Conservation (phyloP, 2,888 invertebrate species). For the Resseliella maxima region DNA sequence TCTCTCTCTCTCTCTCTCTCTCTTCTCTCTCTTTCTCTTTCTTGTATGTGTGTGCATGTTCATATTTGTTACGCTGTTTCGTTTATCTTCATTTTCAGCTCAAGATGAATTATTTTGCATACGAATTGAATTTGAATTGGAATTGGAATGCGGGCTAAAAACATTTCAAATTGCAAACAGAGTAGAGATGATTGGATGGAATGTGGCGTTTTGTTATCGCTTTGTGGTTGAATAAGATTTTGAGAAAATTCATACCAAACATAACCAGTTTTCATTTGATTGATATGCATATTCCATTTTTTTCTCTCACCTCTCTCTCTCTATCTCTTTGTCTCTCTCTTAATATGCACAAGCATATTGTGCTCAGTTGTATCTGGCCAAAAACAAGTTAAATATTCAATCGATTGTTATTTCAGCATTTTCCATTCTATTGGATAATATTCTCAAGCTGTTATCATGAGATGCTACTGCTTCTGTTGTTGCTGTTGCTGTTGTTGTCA, state of each 20-base stretch:
- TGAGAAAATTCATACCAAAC: neutral
- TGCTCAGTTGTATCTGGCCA: neutral
- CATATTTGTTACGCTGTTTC: neutral
- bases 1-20: neutral
- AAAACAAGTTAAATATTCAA: neutral
- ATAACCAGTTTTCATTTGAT: neutral
- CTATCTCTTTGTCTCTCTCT: too few relatives aligned
- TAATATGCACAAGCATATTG: neutral
- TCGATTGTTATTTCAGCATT: slow-evolving; percentile 36
- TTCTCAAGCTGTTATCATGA: too few relatives aligned
- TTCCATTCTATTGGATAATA: neutral
- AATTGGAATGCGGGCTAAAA: neutral
- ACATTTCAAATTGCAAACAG: neutral
- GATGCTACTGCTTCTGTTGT: too few relatives aligned
- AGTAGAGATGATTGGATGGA: too few relatives aligned
- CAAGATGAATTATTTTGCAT: slow-evolving; percentile 23
- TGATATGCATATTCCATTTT: slow-evolving; percentile 46
- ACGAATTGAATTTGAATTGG: slow-evolving; percentile 42
- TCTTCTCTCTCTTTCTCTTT: neutral
- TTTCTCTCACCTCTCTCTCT: too few relatives aligned
- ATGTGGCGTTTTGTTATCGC: too few relatives aligned
- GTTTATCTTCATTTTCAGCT: neutral
- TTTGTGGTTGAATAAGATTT: neutral
- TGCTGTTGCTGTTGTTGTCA: too few relatives aligned
- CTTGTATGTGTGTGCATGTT: neutral